These are phyloP conservation scores for Cryptus armator DNA, from an alignment of 2,888 invertebrate species.

Conservation along the genomic window DNA sequence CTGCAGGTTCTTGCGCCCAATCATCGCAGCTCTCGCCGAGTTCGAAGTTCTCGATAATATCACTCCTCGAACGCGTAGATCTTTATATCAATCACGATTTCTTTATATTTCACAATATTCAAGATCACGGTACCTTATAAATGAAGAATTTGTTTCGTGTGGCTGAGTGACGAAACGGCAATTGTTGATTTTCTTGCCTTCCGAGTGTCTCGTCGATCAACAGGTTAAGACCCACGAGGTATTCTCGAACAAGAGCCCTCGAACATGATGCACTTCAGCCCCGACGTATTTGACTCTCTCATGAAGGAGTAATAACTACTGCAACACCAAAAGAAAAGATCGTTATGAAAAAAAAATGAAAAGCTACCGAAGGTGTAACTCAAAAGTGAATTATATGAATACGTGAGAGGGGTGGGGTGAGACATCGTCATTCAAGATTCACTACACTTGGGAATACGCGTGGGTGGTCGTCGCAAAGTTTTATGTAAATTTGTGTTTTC, in stretches of 20 bases:
- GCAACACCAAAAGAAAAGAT: not conserved
- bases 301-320: not conserved
- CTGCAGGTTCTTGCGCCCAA: not conserved
- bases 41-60: not conserved
- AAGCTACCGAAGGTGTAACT: slow-evolving; percentile 19
- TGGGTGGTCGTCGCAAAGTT: slow-evolving; percentile 10
- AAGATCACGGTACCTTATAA: not conserved
- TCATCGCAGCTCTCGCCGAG: not conserved
- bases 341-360: slow-evolving; percentile 1
- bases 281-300: not conserved
- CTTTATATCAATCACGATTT: not conserved
- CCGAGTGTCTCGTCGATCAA: slow-evolving; percentile 64
- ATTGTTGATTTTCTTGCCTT: not conserved
- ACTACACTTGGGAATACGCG: not conserved
- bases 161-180: not conserved
- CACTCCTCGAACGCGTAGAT: not conserved
- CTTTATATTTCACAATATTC: not conserved
- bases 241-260: not conserved
- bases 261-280: not conserved
- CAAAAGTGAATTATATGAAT: slow-evolving; percentile 5
- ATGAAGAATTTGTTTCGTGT: not conserved
- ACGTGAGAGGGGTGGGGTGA: not conserved
- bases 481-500: not conserved
- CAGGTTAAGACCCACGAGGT: slow-evolving; percentile 69
- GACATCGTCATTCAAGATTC: slow-evolving; percentile 18